phyloP scores from a whole-genome alignment of 2,888 invertebrate species.

The Callosobruchus maculatus region DNA sequence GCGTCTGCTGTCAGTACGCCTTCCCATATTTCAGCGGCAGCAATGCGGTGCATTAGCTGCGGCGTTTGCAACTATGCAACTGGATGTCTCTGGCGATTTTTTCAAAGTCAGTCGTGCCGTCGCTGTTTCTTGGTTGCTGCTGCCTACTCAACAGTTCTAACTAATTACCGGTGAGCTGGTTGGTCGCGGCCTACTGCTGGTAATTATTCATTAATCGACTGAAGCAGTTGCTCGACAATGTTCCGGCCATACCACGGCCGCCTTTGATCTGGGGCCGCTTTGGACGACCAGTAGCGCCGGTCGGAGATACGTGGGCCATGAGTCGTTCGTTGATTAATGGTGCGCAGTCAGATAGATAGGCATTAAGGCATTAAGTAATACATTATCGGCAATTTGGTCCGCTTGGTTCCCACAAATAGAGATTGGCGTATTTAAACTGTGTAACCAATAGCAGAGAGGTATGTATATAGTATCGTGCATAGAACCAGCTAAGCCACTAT shows the following conservation, averaged over 20 bases:
- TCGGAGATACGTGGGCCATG: constrained; percentile 11
- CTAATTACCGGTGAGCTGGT: not conserved
- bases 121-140: not conserved
- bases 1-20: not conserved
- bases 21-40: not conserved
- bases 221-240: constrained; percentile 40
- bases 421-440: too few relatives aligned
- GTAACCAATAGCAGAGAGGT: too few relatives aligned
- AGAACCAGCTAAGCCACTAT: too few relatives aligned
- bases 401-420: not conserved
- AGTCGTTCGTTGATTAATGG: not conserved
- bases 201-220: constrained; percentile 46
- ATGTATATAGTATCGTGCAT: too few relatives aligned
- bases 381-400: not conserved
- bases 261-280: constrained; percentile 30
- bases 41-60: not conserved
- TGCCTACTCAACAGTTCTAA: not conserved
- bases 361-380: not conserved
- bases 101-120: not conserved
- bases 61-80: not conserved
- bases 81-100: not conserved
- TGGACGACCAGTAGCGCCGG: constrained; percentile 13
- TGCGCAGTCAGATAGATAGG: not conserved
- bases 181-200: constrained; percentile 25
- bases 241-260: constrained; percentile 37